A percentile compares a stretch with the other conserved stretches of the same genome.
These are phyloP conservation scores for Hylaeus anthracinus DNA, from an alignment of 1,140 invertebrate genomes.

Conservation along the genomic window DNA sequence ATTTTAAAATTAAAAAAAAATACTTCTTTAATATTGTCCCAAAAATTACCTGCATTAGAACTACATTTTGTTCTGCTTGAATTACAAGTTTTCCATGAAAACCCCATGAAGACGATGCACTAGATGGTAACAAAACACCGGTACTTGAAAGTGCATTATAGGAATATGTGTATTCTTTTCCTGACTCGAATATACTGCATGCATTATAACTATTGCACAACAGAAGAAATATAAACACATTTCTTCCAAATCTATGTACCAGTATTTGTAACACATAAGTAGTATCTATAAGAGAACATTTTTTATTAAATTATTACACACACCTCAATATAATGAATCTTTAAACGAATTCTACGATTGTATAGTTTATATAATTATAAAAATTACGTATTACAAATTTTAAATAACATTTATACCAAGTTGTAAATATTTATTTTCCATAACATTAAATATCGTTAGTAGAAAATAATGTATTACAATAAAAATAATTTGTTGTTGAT, in stretches of 20 bases:
- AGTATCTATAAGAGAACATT: constrained; percentile 47
- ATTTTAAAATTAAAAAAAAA: neutral
- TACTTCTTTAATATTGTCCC: constrained; percentile 21
- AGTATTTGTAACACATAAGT: constrained; percentile 23
- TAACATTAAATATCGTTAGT: neutral
- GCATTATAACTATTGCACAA: constrained; percentile 34
- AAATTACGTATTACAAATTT: constrained; percentile 10
- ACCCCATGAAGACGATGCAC: constrained; percentile 75
- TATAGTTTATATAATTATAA: neutral
- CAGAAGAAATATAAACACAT: constrained; percentile 55
- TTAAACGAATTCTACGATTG: constrained; percentile 8
- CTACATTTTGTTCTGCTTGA: constrained; percentile 63
- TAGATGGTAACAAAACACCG: constrained; percentile 73
- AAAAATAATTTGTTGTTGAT: constrained; percentile 1
- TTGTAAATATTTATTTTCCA: neutral
- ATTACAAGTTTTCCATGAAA: constrained; percentile 72
- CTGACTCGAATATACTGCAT: constrained; percentile 70
- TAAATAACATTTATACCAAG: neutral
- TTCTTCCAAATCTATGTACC: constrained; percentile 28
- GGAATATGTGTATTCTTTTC: constrained; percentile 74
- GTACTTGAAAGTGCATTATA: constrained; percentile 74
- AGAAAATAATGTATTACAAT: neutral
- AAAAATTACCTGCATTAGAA: constrained; percentile 69
- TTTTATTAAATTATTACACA: constrained; percentile 13
- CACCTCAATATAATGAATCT: neutral